phyloP scores from a whole-genome alignment of 2,797 vertebrate genomes.

The Okamejei kenojei region DNA sequence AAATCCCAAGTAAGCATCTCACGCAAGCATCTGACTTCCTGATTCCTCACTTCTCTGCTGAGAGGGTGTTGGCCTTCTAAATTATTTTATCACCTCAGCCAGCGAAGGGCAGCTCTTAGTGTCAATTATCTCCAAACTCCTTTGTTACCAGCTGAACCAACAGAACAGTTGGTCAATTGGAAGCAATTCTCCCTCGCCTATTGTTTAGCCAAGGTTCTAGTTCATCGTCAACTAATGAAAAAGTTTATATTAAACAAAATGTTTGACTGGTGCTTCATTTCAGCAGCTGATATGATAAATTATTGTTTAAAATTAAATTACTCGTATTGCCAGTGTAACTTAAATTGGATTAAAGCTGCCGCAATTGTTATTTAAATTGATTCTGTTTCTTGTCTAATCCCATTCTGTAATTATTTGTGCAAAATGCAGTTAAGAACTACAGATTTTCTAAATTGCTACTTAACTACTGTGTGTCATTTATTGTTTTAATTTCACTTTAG shows the following conservation, averaged over 20 bases:
- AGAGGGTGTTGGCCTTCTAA: neutral
- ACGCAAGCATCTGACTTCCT: neutral
- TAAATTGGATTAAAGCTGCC: slow-evolving; percentile 20
- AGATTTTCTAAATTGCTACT: slow-evolving; percentile 27
- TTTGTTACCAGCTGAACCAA: neutral
- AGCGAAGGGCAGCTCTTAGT: neutral
- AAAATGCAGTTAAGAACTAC: slow-evolving; percentile 33
- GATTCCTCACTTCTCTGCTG: neutral
- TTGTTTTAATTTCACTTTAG: neutral
- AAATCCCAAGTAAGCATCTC: neutral
- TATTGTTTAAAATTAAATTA: slow-evolving; percentile 32
- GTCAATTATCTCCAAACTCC: neutral
- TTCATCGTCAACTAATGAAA: neutral
- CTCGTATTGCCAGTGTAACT: neutral
- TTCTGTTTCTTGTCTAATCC: slow-evolving; percentile 30
- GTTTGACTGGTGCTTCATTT: slow-evolving; percentile 18
- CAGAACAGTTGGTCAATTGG: neutral
- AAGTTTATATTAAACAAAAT: slow-evolving; percentile 20
- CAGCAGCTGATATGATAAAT: neutral
- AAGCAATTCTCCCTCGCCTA: neutral
- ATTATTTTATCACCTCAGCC: neutral
- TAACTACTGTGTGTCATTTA: slow-evolving; percentile 2
- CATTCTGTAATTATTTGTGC: slow-evolving; percentile 33
- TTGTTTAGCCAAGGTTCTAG: neutral
- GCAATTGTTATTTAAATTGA: slow-evolving; percentile 31